A percentile compares a stretch with the other conserved stretches of the same genome.
phyloP scores from a whole-genome alignment of 2,113 vertebrate species.

The Manacus vitellinus region DNA sequence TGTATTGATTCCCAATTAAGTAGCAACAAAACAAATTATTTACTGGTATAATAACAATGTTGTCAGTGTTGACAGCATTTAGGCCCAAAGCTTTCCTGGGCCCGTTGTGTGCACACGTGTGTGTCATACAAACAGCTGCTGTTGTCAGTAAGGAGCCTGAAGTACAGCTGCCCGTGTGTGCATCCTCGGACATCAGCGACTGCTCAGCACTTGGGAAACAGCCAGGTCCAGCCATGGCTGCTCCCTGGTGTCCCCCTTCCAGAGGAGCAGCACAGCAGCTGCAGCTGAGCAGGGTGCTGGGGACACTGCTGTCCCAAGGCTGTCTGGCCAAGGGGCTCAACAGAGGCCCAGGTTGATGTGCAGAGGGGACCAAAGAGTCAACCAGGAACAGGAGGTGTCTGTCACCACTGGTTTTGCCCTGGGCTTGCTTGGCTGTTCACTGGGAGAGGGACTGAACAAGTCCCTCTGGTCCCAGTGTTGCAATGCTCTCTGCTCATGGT shows the following conservation, averaged over 20 bases:
- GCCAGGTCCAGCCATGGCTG: not conserved
- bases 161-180: not conserved
- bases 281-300: fast-evolving
- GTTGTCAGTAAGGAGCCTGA: not conserved
- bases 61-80: not conserved
- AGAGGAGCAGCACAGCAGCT: not conserved
- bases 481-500: not conserved
- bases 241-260: not conserved
- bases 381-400: not conserved
- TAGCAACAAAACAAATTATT: constrained; percentile 14
- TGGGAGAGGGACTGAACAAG: not conserved
- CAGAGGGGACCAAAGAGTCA: not conserved
- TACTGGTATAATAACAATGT: not conserved
- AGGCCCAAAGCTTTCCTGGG: not conserved
- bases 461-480: too few relatives aligned
- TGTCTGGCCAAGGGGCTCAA: not conserved
- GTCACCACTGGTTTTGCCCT: not conserved
- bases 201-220: not conserved
- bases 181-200: not conserved
- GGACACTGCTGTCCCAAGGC: not conserved
- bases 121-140: not conserved
- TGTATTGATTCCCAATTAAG: constrained; percentile 21
- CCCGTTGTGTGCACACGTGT: not conserved
- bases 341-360: not conserved
- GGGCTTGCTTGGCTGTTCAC: not conserved